These are phyloP conservation scores for Boulengeromyrus knoepffleri DNA, from an alignment of 2,113 vertebrate genomes.

Conservation along the genomic window DNA sequence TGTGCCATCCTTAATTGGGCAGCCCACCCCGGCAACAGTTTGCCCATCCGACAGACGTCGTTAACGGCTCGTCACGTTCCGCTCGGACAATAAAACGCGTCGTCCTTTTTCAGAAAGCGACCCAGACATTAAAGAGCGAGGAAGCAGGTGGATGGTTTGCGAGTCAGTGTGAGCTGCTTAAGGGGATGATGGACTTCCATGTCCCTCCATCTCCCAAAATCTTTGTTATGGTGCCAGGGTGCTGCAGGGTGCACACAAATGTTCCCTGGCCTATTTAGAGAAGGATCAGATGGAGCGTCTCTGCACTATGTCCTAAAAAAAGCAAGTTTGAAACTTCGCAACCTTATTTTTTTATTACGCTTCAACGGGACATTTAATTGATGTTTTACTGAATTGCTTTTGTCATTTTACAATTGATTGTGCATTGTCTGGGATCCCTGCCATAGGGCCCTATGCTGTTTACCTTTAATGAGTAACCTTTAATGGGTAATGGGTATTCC, in stretches of 20 bases:
- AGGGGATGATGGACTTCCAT: background rate
- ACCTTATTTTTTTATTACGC: background rate
- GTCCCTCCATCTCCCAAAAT: background rate
- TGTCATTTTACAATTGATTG: background rate
- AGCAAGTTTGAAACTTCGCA: background rate
- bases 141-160: background rate
- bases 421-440: background rate
- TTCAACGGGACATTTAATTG: background rate
- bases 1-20: background rate
- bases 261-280: constrained; percentile 4
- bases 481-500: background rate
- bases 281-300: background rate
- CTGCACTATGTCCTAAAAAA: background rate
- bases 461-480: background rate
- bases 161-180: background rate
- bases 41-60: background rate
- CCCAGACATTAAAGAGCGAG: background rate
- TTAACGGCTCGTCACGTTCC: background rate
- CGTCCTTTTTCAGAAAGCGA: background rate
- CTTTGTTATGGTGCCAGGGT: background rate
- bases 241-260: background rate
- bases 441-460: background rate
- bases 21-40: background rate
- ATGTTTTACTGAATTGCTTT: background rate
- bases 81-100: background rate